Percentiles rank a stretch among this genome's conserved stretches.
These are phyloP conservation scores for Campodea augens DNA, from an alignment of 1,140 invertebrate species.

Conservation along the genomic window DNA sequence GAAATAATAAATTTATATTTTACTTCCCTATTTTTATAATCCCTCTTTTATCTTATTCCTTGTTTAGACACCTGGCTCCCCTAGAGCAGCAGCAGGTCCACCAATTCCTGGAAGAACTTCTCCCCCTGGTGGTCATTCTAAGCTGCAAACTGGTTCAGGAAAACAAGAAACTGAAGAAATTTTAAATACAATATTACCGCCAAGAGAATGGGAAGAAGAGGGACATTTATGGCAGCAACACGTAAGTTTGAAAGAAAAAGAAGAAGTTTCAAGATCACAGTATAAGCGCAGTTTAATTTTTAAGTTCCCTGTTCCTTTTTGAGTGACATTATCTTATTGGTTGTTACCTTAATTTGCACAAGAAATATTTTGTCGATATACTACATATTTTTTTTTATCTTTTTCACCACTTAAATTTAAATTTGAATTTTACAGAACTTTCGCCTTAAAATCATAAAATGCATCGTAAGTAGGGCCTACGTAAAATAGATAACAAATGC, in stretches of 20 bases:
- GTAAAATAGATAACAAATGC: too few relatives aligned
- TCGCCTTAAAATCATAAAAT: too few relatives aligned
- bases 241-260: slow-evolving; percentile 26
- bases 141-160: slow-evolving; percentile 12
- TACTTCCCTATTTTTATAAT: slow-evolving; percentile 5
- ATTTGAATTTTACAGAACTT: too few relatives aligned
- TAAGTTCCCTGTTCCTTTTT: too few relatives aligned
- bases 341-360: too few relatives aligned
- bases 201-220: slow-evolving; percentile 84
- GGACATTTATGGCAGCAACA: slow-evolving; percentile 68
- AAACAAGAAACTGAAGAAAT: slow-evolving; percentile 68
- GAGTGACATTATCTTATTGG: too few relatives aligned
- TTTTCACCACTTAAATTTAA: too few relatives aligned
- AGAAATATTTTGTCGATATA: too few relatives aligned
- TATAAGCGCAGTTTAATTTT: too few relatives aligned
- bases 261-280: slow-evolving; percentile 2
- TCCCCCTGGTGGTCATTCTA: slow-evolving; percentile 10
- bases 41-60: slow-evolving; percentile 4
- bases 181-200: slow-evolving; percentile 85
- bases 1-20: too few relatives aligned
- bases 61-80: slow-evolving; percentile 28
- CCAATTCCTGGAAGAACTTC: slow-evolving; percentile 9
- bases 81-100: slow-evolving; percentile 24
- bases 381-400: too few relatives aligned
- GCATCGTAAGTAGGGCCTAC: too few relatives aligned